These are phyloP conservation scores for Allophyes oxyacanthae DNA, from an alignment of 2,888 invertebrate species.

Conservation along the genomic window DNA sequence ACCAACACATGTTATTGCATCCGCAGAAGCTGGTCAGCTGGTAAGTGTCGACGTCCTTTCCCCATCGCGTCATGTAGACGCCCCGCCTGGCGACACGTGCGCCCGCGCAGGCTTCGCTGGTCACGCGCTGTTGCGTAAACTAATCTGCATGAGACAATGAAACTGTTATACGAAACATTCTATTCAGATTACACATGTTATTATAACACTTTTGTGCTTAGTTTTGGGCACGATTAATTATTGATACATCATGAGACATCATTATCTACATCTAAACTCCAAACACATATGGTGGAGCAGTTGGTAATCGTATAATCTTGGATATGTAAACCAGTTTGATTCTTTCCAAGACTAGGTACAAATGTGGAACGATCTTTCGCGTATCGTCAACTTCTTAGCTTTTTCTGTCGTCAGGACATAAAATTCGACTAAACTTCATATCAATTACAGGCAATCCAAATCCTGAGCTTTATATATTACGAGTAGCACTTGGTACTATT, in stretches of 20 bases:
- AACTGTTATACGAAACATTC: constrained; percentile 49
- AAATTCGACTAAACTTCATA: too few species aligned
- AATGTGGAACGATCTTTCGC: too few species aligned
- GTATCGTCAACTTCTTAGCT: too few species aligned
- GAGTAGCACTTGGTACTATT: too few species aligned
- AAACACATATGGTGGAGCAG: too few species aligned
- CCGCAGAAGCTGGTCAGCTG: constrained; percentile 45
- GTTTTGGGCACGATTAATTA: constrained; percentile 3
- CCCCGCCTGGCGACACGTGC: constrained; percentile 7
- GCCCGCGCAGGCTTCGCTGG: constrained; percentile 27
- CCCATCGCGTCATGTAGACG: constrained; percentile 32
- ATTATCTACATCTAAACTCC: too few species aligned
- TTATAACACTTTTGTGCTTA: constrained; percentile 29
- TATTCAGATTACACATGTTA: constrained; percentile 39
- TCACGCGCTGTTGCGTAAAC: constrained; percentile 63
- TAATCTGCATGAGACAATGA: constrained; percentile 68
- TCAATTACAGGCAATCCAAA: too few species aligned
- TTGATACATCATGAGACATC: not conserved
- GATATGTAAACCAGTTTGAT: too few species aligned
- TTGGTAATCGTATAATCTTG: too few species aligned
- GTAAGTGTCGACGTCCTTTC: constrained; percentile 52
- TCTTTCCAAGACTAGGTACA: too few species aligned
- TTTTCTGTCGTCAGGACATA: too few species aligned
- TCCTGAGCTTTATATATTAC: too few species aligned
- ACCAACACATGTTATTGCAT: constrained; percentile 45